Conservation (phyloP, 2,888 invertebrate genomes). For the Glyphotaelius pellucidus region DNA sequence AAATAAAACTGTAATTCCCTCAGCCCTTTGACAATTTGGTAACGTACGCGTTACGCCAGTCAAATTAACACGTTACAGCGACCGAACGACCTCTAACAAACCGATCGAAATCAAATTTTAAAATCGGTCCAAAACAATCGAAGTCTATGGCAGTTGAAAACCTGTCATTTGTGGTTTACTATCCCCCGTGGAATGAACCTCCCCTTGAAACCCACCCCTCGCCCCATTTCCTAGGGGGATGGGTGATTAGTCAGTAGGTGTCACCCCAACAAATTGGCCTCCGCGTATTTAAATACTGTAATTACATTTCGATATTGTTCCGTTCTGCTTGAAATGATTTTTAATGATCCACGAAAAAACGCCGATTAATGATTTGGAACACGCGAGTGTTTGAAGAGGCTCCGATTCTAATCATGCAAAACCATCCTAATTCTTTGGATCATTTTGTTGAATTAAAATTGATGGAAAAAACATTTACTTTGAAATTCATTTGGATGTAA, state of each 20-base stretch:
- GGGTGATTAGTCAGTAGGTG: not conserved
- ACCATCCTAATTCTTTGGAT: not conserved
- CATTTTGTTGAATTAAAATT: not conserved
- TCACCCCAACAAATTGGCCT: conserved; percentile 2
- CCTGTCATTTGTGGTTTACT: not conserved
- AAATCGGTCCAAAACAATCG: not conserved
- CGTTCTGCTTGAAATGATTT: conserved; percentile 27
- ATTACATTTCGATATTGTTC: conserved; percentile 22
- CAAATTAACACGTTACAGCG: not conserved
- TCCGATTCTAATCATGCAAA: not conserved
- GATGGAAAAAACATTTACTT: not conserved
- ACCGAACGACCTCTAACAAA: not conserved
- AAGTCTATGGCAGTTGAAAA: not conserved
- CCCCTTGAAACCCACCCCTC: not conserved
- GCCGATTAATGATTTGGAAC: not conserved
- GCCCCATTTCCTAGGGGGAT: not conserved
- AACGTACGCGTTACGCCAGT: not conserved
- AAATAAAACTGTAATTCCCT: not conserved
- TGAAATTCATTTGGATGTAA: not conserved
- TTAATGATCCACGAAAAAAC: conserved; percentile 23
- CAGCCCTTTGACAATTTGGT: not conserved
- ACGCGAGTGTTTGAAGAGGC: not conserved
- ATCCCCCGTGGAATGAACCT: not conserved
- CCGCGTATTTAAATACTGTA: not conserved
- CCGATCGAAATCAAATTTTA: not conserved